These are phyloP conservation scores for Ophiodon elongatus DNA, from an alignment of 2,113 vertebrate species.

Conservation along the genomic window DNA sequence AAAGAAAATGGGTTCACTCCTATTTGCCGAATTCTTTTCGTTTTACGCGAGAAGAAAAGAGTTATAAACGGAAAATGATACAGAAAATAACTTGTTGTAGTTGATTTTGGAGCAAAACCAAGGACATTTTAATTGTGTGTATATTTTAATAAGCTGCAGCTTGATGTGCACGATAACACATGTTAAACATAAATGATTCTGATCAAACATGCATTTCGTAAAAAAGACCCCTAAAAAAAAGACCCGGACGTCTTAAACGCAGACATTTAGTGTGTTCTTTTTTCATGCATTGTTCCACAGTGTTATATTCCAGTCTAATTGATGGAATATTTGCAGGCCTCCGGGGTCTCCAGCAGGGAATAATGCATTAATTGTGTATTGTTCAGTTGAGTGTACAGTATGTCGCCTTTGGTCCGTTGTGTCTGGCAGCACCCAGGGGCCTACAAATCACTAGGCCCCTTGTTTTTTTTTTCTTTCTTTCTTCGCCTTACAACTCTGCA, in stretches of 20 bases:
- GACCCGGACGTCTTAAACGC: background rate
- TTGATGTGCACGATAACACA: background rate
- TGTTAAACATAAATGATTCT: background rate
- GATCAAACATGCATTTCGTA: background rate
- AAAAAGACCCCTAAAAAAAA: background rate
- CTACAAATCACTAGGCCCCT: slow-evolving; percentile 54
- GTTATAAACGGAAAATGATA: background rate
- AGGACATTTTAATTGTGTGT: too few species aligned
- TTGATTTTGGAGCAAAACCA: background rate
- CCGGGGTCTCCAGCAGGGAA: slow-evolving; percentile 70
- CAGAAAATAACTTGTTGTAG: background rate
- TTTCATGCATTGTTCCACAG: slow-evolving; percentile 11
- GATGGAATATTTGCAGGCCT: slow-evolving; percentile 72
- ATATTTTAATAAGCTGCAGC: background rate
- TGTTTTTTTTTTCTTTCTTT: slow-evolving; percentile 1
- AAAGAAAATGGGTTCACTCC: background rate
- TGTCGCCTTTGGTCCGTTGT: slow-evolving; percentile 70
- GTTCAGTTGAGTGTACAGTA: slow-evolving; percentile 74
- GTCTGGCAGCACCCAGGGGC: slow-evolving; percentile 66
- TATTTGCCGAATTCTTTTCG: background rate
- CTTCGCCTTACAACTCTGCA: slow-evolving; percentile 12
- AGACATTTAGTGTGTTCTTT: background rate
- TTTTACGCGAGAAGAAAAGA: background rate
- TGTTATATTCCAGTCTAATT: slow-evolving; percentile 18
- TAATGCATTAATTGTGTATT: slow-evolving; percentile 83